phyloP scores from a whole-genome alignment of 2,888 invertebrate genomes.

The Amblyteles armatorius region DNA sequence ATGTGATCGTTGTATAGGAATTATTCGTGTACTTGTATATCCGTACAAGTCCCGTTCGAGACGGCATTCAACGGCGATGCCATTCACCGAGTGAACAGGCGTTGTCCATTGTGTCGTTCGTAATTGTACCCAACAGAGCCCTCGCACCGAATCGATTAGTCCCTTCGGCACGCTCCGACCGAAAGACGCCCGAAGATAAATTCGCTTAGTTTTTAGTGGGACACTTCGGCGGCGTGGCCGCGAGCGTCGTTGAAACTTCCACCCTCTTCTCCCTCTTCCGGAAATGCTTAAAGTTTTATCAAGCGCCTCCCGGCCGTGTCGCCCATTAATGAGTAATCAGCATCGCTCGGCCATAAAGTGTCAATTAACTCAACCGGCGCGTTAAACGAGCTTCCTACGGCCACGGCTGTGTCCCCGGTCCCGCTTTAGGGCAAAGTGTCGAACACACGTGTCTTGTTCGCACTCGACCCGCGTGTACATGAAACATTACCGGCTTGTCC shows the following conservation, averaged over 20 bases:
- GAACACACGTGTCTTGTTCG: not conserved
- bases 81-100: constrained; percentile 7
- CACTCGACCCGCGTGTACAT: not conserved
- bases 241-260: not conserved
- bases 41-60: not conserved
- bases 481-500: not conserved
- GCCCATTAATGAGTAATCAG: constrained; percentile 33
- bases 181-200: not conserved
- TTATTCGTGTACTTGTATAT: not conserved
- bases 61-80: not conserved
- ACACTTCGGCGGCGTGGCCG: not conserved
- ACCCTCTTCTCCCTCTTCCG: not conserved
- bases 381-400: constrained; percentile 17
- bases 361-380: constrained; percentile 46
- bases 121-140: not conserved
- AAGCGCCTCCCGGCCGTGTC: not conserved
- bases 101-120: not conserved
- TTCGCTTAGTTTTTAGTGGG: not conserved
- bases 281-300: not conserved
- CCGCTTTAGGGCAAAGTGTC: not conserved
- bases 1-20: not conserved
- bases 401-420: not conserved
- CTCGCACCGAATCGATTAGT: constrained; percentile 2
- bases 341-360: constrained; percentile 34
- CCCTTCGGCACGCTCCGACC: not conserved